Evolutionary conservation across 2,113 vertebrate genomes (phyloP), one percentile per base, ranked within the genome.

Genomic region (Apodemus speciosus): DNA sequence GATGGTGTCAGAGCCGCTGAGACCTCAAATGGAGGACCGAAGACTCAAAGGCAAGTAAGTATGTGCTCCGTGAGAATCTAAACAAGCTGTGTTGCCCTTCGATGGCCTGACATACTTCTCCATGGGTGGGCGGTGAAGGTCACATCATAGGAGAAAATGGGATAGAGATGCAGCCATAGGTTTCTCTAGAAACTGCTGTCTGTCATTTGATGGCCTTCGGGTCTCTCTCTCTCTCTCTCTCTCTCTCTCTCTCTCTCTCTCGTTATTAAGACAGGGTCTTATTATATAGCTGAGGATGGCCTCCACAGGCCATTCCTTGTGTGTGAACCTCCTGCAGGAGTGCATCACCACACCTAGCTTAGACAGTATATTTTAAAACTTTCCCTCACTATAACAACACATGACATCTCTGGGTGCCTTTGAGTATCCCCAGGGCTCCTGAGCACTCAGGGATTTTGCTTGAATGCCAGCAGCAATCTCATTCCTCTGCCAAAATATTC

Each of bases 401-500:
- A 40, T 27, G 71, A 30, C 69, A 84, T 62, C 35, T 92, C 75
- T 62, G 53, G 46, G n/a, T 86, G 88, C 16, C 32, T 90, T 3
- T 53, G 38, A 76, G 10, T 66, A 80, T 56, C 62, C 30, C 40
- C 84, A 75, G 43, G 35, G 15, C 56, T 83, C 58, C 83, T 40
- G 71, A 40, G 68, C 10, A 43, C 51, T 79, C 58, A 81, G 58
- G 11, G 56, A 53, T 10, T 87, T 93, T 75, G 56, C 62, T 94
- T 49, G 20, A 81, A 58, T 87, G 88, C 84, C 66, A 83, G 60
- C 46, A 84, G 68, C 89, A 85, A 60, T 81, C n/a, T 58, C 46
- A 72, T 83, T 60, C 20, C 64, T 94, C 88, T 90, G 68, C 16
- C 76, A 80, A 89, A 53, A 27, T 60, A 11, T 71, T 92, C 49